Conservation (phyloP, 2,113 vertebrate genomes). For the Psammodynastes pulverulentus region DNA sequence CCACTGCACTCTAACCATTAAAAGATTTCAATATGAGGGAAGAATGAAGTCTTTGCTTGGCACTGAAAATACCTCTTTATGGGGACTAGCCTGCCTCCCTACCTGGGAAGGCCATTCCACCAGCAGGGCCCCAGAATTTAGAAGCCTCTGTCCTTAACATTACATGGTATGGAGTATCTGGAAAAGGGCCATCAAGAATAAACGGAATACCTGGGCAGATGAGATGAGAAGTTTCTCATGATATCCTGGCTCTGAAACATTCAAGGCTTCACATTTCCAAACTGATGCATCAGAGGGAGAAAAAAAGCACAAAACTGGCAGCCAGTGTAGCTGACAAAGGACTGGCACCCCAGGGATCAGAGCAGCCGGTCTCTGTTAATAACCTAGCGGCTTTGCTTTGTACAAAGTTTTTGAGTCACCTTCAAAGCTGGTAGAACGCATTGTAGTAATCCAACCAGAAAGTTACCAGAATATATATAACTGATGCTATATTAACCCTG, state of each 20-base stretch:
- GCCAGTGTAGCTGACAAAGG: not conserved
- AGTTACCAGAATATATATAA: not conserved
- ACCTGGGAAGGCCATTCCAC: not conserved
- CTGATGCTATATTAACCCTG: not conserved
- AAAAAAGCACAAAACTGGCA: not conserved
- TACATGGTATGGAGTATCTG: not conserved
- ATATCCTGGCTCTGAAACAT: not conserved
- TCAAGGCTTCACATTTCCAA: not conserved
- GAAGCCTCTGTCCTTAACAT: not conserved
- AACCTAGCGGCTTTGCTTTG: not conserved
- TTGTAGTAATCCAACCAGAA: not conserved
- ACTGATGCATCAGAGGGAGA: not conserved
- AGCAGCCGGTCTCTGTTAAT: not conserved
- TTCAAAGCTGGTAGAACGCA: not conserved
- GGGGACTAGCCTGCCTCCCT: not conserved
- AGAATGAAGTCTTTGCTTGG: not conserved
- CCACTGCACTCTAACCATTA: not conserved
- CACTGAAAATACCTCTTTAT: not conserved
- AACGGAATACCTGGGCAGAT: not conserved
- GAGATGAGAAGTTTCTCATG: not conserved
- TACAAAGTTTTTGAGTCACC: not conserved
- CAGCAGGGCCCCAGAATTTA: not conserved
- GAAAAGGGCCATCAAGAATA: not conserved
- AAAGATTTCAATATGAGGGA: not conserved
- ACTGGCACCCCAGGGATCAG: not conserved